Conservation (phyloP, 2,113 vertebrate species). For the Protobothrops mucrosquamatus region DNA sequence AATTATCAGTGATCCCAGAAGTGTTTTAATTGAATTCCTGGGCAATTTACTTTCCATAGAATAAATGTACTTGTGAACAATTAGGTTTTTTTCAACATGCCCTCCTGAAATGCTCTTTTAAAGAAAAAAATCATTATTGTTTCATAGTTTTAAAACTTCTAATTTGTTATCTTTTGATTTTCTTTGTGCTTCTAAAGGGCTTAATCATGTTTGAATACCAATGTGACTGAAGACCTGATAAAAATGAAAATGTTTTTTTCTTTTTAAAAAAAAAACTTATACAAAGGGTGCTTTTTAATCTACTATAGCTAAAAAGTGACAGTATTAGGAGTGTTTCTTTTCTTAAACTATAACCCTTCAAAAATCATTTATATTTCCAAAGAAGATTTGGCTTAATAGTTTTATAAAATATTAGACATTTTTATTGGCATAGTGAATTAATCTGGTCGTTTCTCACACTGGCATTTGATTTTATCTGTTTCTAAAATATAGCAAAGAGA, state of each 20-base stretch:
- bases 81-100: background rate
- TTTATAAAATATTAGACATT: background rate
- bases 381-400: background rate
- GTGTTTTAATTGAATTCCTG: slow-evolving; percentile 4
- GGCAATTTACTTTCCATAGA: background rate
- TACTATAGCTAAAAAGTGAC: background rate
- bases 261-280: background rate
- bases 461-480: background rate
- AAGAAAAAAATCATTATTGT: background rate
- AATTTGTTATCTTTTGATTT: background rate
- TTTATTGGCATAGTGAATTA: background rate
- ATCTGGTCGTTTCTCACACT: background rate
- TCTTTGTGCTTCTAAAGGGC: background rate
- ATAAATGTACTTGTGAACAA: background rate
- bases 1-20: background rate
- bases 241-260: background rate
- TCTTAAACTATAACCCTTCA: background rate
- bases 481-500: background rate
- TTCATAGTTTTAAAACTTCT: background rate
- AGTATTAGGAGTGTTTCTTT: background rate
- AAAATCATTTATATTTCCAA: background rate
- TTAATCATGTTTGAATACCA: background rate
- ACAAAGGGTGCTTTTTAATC: background rate
- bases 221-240: background rate
- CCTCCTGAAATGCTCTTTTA: background rate